Evolutionary conservation across 35 echinoderm and acorn worm genomes (phyloP), one percentile per base, ranked within the genome.

Genomic region (Apostichopus californicus): DNA sequence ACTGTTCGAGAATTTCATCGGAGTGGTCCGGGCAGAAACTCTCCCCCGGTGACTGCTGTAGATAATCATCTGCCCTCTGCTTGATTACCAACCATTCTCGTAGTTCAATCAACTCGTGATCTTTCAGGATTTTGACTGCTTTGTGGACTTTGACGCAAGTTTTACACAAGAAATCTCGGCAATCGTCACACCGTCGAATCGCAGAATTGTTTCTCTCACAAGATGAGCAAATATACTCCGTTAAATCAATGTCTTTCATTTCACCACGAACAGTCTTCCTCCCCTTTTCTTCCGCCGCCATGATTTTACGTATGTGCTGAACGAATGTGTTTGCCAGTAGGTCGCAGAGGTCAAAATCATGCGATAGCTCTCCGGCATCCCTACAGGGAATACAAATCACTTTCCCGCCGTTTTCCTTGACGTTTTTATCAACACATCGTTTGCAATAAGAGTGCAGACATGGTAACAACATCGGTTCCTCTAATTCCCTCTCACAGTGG

Each of bases 401-500:
- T 63, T 75, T 57, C 17, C 89, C 93, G 20, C 83, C 93, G 85
- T 94, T 94, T 83, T 94, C 70, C 52, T 81, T 78, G 9, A 66
- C 80, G 20, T 73, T 75, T 73, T 94, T 94, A n/a, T 83, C 83
- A 6, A 96, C 17, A 68, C 95, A 96, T 57, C 58, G 89, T 77
- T 90, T 97, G 87, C 95, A 97, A 68, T 92, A 97, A 7, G 95
- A 84, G 59, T 97, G 95, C 18, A 97, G 81, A 24, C 95, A 97
- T 20, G 95, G 93, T 15, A 97, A 56, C 64, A 97, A 25, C 53
- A 90, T 92, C 4, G 95, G 90, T 24, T 92, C 93, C 46, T 85
- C 64, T 14, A 94, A 93, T 9, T 97, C 93, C 12, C 89, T 70
- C 46, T 97, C 79, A 84, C 95, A 97, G 24, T 93, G 79, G 11